Conservation (phyloP, 2,113 vertebrate species). For the Thomomys bottae region DNA sequence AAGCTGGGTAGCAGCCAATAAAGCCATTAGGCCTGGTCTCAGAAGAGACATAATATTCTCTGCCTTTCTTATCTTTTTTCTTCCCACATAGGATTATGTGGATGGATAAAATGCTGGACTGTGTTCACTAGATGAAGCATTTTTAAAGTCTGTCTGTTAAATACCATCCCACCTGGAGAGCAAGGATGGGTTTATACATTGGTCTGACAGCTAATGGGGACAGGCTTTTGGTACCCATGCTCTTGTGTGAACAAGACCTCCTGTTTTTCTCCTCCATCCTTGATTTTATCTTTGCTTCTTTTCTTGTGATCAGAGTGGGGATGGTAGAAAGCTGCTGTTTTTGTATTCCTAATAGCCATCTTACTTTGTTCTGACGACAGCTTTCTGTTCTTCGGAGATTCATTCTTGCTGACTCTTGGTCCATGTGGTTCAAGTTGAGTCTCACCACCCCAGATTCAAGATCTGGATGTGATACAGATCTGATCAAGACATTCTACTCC, state of each 20-base stretch:
- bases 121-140: slow-evolving; percentile 1
- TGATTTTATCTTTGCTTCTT: neutral
- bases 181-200: neutral
- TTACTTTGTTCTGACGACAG: neutral
- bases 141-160: slow-evolving; percentile 9
- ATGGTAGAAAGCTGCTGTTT: neutral
- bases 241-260: neutral
- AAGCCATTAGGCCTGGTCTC: slow-evolving; percentile 26
- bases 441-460: neutral
- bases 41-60: slow-evolving; percentile 22
- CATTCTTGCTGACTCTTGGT: neutral
- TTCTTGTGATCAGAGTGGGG: neutral
- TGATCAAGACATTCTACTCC: neutral
- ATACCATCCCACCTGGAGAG: neutral
- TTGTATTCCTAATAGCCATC: neutral
- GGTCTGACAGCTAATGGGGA: neutral
- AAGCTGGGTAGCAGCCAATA: slow-evolving; percentile 53
- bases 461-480: neutral
- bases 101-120: neutral
- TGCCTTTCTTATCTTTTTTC: slow-evolving; percentile 11
- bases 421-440: neutral
- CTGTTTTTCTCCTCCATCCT: neutral
- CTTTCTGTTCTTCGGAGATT: neutral
- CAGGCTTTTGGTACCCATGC: neutral
- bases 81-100: slow-evolving; percentile 15